phyloP scores from a whole-genome alignment of 2,797 vertebrate genomes.

The Danio tinwini region DNA sequence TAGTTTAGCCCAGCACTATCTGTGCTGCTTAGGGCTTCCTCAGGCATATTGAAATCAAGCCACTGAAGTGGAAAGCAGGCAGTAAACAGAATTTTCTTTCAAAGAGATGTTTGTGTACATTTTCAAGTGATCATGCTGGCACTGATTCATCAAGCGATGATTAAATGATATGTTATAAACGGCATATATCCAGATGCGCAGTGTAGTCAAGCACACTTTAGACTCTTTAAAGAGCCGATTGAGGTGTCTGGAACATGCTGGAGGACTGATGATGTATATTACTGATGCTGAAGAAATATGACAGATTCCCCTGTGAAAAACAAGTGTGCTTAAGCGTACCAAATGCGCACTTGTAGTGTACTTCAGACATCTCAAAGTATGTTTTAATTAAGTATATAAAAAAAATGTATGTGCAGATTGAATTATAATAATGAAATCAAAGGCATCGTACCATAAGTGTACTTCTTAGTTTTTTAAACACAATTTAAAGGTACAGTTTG shows the following conservation, averaged over 20 bases:
- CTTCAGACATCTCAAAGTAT: neutral
- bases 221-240: slow-evolving; percentile 5
- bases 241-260: neutral
- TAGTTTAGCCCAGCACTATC: neutral
- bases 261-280: slow-evolving; percentile 8
- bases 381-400: neutral
- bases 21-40: neutral
- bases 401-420: no score
- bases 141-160: neutral
- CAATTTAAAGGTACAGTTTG: no score
- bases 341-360: neutral
- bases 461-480: no score
- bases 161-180: slow-evolving; percentile 1
- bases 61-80: neutral
- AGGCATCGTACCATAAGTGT: no score
- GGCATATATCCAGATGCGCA: neutral
- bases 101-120: slow-evolving; percentile 6
- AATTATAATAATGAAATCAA: no score
- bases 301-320: neutral
- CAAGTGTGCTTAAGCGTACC: neutral
- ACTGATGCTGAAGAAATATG: neutral
- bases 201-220: slow-evolving; percentile 19
- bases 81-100: neutral
- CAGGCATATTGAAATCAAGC: slow-evolving; percentile 3
- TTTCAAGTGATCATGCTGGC: neutral